Base-by-base conservation (phyloP, 1,140 invertebrate species). In the Ips nitidus region DNA sequence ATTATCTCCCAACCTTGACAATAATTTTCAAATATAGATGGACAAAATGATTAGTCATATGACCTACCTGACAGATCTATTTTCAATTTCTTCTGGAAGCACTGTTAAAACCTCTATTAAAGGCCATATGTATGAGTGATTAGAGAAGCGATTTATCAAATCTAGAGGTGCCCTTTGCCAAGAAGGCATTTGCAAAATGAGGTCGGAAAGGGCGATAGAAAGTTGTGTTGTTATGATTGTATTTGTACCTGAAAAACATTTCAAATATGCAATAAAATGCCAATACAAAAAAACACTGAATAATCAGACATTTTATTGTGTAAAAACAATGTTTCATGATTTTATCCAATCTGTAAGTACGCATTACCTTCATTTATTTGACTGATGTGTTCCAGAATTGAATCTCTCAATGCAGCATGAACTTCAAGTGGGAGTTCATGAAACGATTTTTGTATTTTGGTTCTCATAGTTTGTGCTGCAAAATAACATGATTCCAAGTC, bases 391-490 rank as follows among this genome's bases (percentile, higher is more conserved):
- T 92, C 87, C 50, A 99, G 82, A 47, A 99, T 81, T 1, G 97
- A 98, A 84, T 98, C 93, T 74, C 95, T 84, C 6, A 99, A 83
- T 0, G 94, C 94, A 66, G 86, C 81, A 75, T 97, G 91, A 41
- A 94, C 90, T 74, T 94, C 90, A 8, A 84, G 73, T 5, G 97
- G 96, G 59, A 99, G 82, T 83, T 99, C 97, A 76, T 95, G 90
- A 78, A 99, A 97, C 62, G 91, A 93, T 74, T 91, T 88, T 81
- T 98, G 93, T 59, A 95, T 93, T 86, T 99, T 99, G 6, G 93
- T 93, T 71, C 97, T 86, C 89, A 99, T 95, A 2, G 97, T 99
- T 82, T 99, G 97, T 5, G 97, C 96, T 37, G 95, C 97, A 84
- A 99, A 98, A 80, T 97, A 98, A 83, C 95, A 97, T 38, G 94